These are phyloP conservation scores for Pelosia muscerda DNA, from an alignment of 2,888 invertebrate genomes.

Conservation along the genomic window DNA sequence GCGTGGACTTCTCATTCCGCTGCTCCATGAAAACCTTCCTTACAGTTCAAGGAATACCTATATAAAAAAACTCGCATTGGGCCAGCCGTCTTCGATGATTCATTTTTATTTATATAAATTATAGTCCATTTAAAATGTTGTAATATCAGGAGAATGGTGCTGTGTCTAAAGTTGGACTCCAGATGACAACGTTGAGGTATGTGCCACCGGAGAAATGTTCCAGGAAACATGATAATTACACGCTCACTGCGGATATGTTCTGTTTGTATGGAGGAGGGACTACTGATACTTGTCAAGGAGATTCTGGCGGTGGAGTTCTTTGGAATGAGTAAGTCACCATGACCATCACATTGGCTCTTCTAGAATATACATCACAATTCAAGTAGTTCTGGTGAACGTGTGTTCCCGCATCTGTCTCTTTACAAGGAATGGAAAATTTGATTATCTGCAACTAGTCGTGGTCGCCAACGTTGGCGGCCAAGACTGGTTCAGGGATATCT, in stretches of 20 bases:
- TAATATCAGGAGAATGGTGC: conserved; percentile 64
- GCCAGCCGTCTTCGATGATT: too few relatives aligned
- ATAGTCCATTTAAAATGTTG: not conserved
- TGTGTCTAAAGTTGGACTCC: conserved; percentile 61
- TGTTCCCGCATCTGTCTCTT: too few relatives aligned
- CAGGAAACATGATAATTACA: conserved; percentile 50
- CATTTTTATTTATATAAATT: too few relatives aligned
- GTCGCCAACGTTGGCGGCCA: too few relatives aligned
- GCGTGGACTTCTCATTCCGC: too few relatives aligned
- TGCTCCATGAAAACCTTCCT: too few relatives aligned
- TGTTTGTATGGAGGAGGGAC: conserved; percentile 73
- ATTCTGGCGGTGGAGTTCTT: conserved; percentile 74
- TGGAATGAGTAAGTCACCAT: conserved; percentile 66
- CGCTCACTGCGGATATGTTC: conserved; percentile 70
- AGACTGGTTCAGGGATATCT: too few relatives aligned
- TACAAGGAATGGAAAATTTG: too few relatives aligned
- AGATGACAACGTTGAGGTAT: conserved; percentile 61
- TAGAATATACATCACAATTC: not conserved
- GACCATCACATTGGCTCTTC: not conserved
- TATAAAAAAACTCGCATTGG: too few relatives aligned
- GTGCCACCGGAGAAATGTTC: conserved; percentile 59
- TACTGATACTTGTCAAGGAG: conserved; percentile 73
- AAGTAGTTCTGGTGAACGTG: not conserved
- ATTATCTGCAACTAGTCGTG: too few relatives aligned
- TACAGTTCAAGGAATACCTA: too few relatives aligned